Evolutionary conservation across 2,888 invertebrate species (phyloP).

Genomic region (Hydroisotoma schaefferi): DNA sequence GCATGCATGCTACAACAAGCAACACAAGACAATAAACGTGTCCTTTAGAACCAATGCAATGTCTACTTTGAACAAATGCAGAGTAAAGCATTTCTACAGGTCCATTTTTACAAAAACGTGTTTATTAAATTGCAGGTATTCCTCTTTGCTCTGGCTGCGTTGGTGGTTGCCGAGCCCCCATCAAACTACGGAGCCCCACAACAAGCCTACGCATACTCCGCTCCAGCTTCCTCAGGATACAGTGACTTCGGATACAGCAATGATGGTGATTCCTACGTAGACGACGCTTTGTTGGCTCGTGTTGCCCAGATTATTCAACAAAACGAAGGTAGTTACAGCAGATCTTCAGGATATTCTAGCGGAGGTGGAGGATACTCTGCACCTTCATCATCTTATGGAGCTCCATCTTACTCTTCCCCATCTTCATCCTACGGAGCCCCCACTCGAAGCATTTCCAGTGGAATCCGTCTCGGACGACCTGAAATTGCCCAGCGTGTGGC

Average conservation of each 20-base stretch:
- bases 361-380: background rate
- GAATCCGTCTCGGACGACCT: conserved; percentile 19
- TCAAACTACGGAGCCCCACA: conserved; percentile 20
- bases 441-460: background rate
- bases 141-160: conserved; percentile 31
- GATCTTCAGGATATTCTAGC: background rate
- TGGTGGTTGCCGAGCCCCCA: conserved; percentile 30
- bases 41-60: no score
- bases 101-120: no score
- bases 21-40: no score
- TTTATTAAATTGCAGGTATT: conserved; percentile 26
- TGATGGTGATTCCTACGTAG: conserved; percentile 5
- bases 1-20: no score
- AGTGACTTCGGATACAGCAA: background rate
- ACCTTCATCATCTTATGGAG: conserved; percentile 13
- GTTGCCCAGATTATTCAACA: conserved; percentile 27
- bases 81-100: no score
- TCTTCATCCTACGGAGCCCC: conserved; percentile 12
- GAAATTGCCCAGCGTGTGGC: conserved; percentile 25
- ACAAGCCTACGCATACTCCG: conserved; percentile 8
- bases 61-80: no score
- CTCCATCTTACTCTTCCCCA: conserved; percentile 10
- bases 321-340: conserved; percentile 10
- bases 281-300: conserved; percentile 28
- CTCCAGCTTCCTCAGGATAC: background rate